Evolutionary conservation across 1,140 invertebrate species (phyloP).

Genomic region (Stenopsyche tienmushanensis): DNA sequence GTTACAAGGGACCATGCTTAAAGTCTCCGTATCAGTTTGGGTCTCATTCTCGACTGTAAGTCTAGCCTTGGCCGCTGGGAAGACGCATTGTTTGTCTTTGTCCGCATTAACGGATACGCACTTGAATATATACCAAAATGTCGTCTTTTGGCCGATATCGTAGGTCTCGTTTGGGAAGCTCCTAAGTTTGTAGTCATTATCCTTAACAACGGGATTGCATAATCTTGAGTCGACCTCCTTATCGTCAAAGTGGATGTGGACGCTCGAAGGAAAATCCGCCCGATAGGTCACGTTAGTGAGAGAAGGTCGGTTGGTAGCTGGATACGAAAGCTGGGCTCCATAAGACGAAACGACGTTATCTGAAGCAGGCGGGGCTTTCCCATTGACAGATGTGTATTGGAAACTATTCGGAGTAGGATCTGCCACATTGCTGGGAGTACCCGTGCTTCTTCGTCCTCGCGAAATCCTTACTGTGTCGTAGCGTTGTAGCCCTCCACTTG

Average conservation of each 20-base stretch:
- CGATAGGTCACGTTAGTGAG: slow-evolving; percentile 30
- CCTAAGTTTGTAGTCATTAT: not conserved
- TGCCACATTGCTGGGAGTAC: not conserved
- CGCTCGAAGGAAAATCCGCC: slow-evolving; percentile 10
- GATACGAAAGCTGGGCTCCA: not conserved
- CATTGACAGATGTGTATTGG: slow-evolving; percentile 13
- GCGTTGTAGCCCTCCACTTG: slow-evolving; percentile 17
- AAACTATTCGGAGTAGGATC: not conserved
- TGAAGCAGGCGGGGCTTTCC: not conserved
- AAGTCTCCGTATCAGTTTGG: slow-evolving; percentile 31
- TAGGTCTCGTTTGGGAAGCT: not conserved
- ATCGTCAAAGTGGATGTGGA: slow-evolving; percentile 29
- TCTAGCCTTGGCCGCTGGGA: slow-evolving; percentile 12
- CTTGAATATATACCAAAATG: slow-evolving; percentile 28
- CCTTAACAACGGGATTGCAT: not conserved
- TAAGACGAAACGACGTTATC: too few species aligned
- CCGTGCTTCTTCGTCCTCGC: slow-evolving; percentile 5
- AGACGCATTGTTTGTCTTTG: slow-evolving; percentile 4
- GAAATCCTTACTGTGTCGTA: slow-evolving; percentile 24
- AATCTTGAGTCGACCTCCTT: slow-evolving; percentile 31
- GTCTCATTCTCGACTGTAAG: slow-evolving; percentile 37
- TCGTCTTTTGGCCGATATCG: not conserved
- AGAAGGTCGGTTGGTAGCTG: not conserved
- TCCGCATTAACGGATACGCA: slow-evolving; percentile 13
- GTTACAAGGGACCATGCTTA: slow-evolving; percentile 19